Base-by-base conservation (phyloP, 2,113 vertebrate genomes). In the Callionymus lyra region DNA sequence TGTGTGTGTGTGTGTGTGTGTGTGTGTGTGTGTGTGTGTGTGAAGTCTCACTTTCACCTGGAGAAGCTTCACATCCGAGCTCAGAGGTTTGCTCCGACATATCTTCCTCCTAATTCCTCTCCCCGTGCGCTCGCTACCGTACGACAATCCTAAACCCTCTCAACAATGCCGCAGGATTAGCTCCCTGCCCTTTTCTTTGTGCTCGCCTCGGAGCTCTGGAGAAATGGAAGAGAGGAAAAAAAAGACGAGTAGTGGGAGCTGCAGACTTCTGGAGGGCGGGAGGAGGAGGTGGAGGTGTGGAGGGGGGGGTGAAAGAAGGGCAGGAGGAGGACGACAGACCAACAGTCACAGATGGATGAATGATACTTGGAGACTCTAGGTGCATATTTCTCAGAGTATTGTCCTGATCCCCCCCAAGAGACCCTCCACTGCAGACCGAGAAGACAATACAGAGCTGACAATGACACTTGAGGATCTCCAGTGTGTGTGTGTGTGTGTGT, bases 141-240 rank as follows among this genome's bases (percentile, higher is more conserved):
- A 69, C 34, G 67, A 65, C 62, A 65, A 67, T 61, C 56, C 59
- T 60, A 60, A 71, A 57, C 73, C 62, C 50, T 38, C 49, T 59
- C 56, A 57, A 70, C 63, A 74, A 65, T 63, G 53, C 62, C 15
- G 44, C 40, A 57, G 57, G 68, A 77, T 79, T 64, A 76, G 60
- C 71, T 65, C 39, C 34, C 47, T 72, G 64, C 59, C 70, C 59
- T 62, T 76, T 63, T 50, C 56, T 76, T 75, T 79, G 46, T 69
- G 55, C 46, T 18, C 9, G 48, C 32, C 37, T 31, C 34, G 45
- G 37, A 61, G 63, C 65, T 56, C 42, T 36, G 43, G 59, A 70
- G 66, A 39, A 41, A 51, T 10, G 1, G 21, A 27, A 27, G 34
- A 45, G 37, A 46, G 55, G n/a, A 50, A 39, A 41, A 35, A 50